Percentiles rank a stretch among this genome's conserved stretches.
phyloP scores from a whole-genome alignment of 2,113 vertebrate species.

The Noctilio leporinus region DNA sequence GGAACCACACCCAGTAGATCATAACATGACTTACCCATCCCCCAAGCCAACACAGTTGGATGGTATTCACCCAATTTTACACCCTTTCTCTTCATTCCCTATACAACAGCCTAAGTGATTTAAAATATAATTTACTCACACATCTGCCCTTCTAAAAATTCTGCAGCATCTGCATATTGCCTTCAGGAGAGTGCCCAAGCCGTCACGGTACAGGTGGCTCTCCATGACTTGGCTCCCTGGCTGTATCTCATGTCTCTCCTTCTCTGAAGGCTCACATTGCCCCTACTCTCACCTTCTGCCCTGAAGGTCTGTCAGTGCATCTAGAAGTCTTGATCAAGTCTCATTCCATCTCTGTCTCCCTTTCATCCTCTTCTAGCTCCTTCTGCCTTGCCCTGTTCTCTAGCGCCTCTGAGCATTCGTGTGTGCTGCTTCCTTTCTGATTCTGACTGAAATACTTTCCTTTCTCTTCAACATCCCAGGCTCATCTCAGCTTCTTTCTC shows the following conservation, averaged over 20 bases:
- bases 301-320: not conserved
- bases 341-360: not conserved
- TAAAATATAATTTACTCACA: not conserved
- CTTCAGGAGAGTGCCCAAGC: not conserved
- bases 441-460: not conserved
- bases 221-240: not conserved
- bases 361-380: not conserved
- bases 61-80: not conserved
- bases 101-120: not conserved
- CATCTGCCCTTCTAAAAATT: not conserved
- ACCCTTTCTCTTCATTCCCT: not conserved
- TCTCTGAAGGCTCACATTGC: not conserved
- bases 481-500: not conserved
- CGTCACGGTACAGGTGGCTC: accelerated
- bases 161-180: not conserved
- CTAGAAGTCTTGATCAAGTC: no score
- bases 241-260: accelerated
- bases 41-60: not conserved
- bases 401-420: not conserved
- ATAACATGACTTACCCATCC: no score
- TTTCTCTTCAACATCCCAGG: not conserved
- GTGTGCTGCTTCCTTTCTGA: not conserved
- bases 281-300: not conserved
- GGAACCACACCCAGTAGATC: not conserved
- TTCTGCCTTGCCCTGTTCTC: not conserved